A percentile compares a stretch with the other conserved stretches of the same genome.
Conservation (phyloP, 2,797 vertebrate genomes). For the Macrochelys suwanniensis region DNA sequence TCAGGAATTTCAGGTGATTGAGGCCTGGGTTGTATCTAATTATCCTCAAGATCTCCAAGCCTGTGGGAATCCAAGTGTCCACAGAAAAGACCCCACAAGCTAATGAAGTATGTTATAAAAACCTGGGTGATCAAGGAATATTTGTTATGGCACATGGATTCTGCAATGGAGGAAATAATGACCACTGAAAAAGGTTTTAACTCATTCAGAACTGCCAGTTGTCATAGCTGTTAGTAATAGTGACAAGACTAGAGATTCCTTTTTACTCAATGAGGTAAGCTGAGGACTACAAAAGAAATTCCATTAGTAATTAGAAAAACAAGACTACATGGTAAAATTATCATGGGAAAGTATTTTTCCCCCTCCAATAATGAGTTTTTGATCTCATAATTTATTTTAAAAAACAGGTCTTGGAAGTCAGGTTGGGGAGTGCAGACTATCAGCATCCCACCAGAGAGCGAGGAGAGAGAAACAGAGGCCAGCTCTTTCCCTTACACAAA, state of each 20-base stretch:
- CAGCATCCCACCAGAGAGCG: neutral
- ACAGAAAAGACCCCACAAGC: neutral
- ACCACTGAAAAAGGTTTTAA: neutral
- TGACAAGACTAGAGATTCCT: neutral
- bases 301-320: neutral
- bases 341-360: neutral
- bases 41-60: neutral
- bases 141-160: neutral
- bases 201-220: neutral
- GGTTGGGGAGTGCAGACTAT: neutral
- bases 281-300: neutral
- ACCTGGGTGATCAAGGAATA: neutral
- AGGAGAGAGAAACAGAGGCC: neutral
- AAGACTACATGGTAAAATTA: neutral
- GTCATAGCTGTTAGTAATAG: neutral
- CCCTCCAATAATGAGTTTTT: neutral
- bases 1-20: neutral
- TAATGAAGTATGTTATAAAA: neutral
- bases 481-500: neutral
- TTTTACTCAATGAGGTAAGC: neutral
- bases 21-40: neutral
- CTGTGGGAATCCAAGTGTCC: neutral
- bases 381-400: neutral
- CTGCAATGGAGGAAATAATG: neutral
- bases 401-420: neutral